Evolutionary conservation across 2,113 vertebrate species (phyloP).

Genomic region (Elanus axillaris): DNA sequence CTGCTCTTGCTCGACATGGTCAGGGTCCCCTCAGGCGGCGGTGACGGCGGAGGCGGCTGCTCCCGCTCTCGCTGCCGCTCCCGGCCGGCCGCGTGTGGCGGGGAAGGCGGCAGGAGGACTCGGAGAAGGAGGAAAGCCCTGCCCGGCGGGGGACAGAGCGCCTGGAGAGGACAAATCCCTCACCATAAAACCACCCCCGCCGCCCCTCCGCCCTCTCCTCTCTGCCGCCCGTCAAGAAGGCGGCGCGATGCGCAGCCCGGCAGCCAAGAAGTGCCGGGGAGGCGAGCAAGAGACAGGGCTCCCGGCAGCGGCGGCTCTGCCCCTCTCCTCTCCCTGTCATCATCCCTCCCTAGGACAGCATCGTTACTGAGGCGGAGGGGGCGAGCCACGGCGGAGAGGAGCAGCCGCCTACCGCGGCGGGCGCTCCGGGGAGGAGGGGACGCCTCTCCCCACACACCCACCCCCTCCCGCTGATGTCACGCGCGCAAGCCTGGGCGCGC

Average conservation of each 20-base stretch:
- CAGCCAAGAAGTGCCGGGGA: not conserved
- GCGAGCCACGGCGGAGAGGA: not conserved
- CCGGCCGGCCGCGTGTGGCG: not conserved
- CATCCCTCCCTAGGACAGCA: slow-evolving; percentile 54
- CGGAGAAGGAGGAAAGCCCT: not conserved
- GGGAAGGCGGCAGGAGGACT: not conserved
- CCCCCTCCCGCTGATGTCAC: too few relatives aligned
- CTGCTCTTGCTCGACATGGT: slow-evolving; percentile 72
- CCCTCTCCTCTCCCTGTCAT: slow-evolving; percentile 45
- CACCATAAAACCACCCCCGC: not conserved
- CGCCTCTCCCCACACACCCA: not conserved
- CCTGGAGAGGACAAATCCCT: not conserved
- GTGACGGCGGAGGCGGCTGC: not conserved
- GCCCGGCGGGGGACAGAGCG: not conserved
- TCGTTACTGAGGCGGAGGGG: not conserved
- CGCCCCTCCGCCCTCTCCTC: not conserved
- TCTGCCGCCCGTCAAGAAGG: not conserved
- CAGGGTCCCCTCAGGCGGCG: not conserved
- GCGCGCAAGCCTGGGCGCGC: too few relatives aligned
- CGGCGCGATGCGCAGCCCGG: not conserved
- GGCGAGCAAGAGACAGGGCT: not conserved
- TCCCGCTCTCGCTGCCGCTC: not conserved
- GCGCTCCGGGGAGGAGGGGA: not conserved
- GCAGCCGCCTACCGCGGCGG: not conserved
- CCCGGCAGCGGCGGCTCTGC: slow-evolving; percentile 10